These are phyloP conservation scores for Champsocephalus gunnari DNA, from an alignment of 2,797 vertebrate genomes.

Conservation along the genomic window DNA sequence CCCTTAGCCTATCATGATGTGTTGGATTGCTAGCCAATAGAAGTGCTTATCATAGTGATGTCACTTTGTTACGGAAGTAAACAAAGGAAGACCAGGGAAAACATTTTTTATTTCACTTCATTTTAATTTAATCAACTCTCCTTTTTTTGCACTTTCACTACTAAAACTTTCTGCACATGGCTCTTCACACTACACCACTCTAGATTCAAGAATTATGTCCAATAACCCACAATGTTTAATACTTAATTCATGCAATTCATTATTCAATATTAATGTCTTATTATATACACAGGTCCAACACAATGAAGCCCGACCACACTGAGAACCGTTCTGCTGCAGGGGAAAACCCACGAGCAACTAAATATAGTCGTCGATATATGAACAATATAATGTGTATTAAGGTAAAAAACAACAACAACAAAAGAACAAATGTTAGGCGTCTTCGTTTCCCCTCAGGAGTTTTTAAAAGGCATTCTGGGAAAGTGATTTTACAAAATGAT, in stretches of 20 bases:
- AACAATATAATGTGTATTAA: neutral
- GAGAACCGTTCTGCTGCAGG: neutral
- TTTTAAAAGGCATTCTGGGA: conserved; percentile 25
- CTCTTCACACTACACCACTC: conserved; percentile 39
- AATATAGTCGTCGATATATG: neutral
- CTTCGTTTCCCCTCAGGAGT: neutral
- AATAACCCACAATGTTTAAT: conserved; percentile 34
- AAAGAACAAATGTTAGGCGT: neutral
- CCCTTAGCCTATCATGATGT: too few relatives aligned
- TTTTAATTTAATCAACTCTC: conserved; percentile 7
- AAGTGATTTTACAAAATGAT: conserved; percentile 15
- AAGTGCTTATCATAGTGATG: too few relatives aligned
- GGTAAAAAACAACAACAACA: neutral
- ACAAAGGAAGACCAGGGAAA: neutral
- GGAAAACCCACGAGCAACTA: neutral
- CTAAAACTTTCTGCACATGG: conserved; percentile 24
- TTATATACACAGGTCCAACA: conserved; percentile 18
- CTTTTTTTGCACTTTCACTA: conserved; percentile 28
- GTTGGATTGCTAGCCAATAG: too few relatives aligned
- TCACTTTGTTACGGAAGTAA: too few relatives aligned
- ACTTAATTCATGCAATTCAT: conserved; percentile 49
- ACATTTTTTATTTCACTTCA: neutral
- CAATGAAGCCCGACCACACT: neutral
- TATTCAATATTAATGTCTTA: conserved; percentile 12
- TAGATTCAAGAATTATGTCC: conserved; percentile 37